phyloP scores from a whole-genome alignment of 2,797 vertebrate species.

The Melanotaenia maccullochi region DNA sequence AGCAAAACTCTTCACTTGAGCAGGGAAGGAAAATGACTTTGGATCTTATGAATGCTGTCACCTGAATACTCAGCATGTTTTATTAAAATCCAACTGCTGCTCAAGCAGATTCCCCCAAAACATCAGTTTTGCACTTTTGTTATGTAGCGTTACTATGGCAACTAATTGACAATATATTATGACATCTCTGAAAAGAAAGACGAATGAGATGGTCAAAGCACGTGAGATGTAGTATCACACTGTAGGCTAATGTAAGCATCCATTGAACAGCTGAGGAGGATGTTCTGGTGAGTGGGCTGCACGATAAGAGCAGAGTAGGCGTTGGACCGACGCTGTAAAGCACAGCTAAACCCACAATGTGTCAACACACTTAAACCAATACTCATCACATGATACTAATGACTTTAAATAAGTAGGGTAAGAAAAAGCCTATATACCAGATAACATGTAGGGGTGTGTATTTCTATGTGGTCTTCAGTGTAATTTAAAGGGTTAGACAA shows the following conservation, averaged over 20 bases:
- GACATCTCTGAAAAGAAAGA: conserved; percentile 12
- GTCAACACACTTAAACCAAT: conserved; percentile 38
- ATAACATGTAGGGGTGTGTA: background rate
- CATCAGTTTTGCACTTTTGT: conserved; percentile 6
- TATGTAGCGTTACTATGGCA: conserved; percentile 4
- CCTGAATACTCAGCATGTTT: background rate
- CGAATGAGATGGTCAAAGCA: conserved; percentile 29
- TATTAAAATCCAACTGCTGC: conserved; percentile 14
- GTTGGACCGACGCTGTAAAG: conserved; percentile 45
- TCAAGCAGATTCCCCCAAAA: background rate
- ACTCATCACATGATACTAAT: conserved; percentile 51
- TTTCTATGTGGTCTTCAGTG: background rate
- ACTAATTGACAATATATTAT: conserved; percentile 22
- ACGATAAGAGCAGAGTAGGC: conserved; percentile 62
- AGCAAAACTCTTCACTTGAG: background rate
- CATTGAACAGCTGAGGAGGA: conserved; percentile 59
- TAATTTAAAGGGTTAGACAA: too few species aligned
- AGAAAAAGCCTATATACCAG: conserved; percentile 14
- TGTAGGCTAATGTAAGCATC: conserved; percentile 31
- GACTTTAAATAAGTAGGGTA: conserved; percentile 37
- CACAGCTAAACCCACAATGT: conserved; percentile 45
- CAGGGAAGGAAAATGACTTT: background rate
- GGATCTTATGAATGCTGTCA: background rate
- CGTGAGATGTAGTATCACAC: conserved; percentile 19
- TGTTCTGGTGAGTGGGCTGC: conserved; percentile 68